Conservation (phyloP, 2,797 vertebrate genomes). For the Cephalopachus bancanus region DNA sequence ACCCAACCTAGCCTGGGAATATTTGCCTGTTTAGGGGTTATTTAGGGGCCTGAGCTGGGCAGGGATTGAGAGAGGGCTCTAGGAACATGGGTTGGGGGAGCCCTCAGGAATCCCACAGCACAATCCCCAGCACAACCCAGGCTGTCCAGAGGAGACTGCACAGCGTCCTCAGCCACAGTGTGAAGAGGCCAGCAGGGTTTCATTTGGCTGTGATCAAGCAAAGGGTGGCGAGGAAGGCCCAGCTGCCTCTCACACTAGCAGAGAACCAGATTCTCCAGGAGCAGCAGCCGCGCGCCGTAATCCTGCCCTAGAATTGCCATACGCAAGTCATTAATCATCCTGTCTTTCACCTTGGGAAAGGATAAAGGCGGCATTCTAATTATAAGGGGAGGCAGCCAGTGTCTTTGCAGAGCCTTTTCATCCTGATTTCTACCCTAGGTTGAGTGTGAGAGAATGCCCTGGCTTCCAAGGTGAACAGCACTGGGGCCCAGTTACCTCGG, state of each 20-base stretch:
- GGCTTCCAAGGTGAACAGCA: neutral
- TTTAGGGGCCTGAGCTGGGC: neutral
- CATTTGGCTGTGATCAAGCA: fast-evolving
- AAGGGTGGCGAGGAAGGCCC: neutral
- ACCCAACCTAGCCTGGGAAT: neutral
- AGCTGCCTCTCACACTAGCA: neutral
- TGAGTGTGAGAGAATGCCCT: fast-evolving
- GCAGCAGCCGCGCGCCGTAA: fast-evolving
- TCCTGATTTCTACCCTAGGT: fast-evolving
- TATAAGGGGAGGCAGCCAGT: fast-evolving
- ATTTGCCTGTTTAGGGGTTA: neutral
- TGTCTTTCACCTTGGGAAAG: neutral
- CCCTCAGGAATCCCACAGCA: neutral
- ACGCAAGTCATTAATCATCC: fast-evolving
- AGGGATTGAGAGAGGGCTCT: neutral
- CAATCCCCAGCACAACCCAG: neutral
- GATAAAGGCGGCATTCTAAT: neutral
- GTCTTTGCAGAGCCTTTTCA: neutral
- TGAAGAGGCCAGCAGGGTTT: fast-evolving
- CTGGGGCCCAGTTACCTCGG: too few relatives aligned
- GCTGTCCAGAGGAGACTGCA: neutral
- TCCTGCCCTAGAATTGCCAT: fast-evolving
- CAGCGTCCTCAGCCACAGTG: fast-evolving
- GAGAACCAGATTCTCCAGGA: neutral
- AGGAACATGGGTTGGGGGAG: neutral